Base-by-base conservation (phyloP, 2,797 vertebrate genomes). In the Podargus strigoides region DNA sequence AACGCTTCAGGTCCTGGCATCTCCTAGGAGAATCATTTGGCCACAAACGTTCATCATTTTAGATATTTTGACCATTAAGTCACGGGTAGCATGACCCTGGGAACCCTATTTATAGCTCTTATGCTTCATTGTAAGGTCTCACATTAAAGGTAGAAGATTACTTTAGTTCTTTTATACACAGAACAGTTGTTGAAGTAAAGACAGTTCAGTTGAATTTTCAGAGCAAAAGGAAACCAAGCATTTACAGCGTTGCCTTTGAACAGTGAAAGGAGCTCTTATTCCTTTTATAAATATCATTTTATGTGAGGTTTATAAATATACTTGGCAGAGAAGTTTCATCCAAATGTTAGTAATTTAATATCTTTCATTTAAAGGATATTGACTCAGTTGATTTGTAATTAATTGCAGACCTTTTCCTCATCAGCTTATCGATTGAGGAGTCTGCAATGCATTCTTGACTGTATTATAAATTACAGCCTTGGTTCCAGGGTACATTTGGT, bases 331-430 rank as follows among this genome's bases (percentile, higher is more conserved):
- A 84, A 56, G 8, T 90, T 91, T 76, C 50, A 84, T 75, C 82
- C 94, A 84, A 94, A 92, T 88, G 91, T 90, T 93, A 93, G 93
- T 67, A 91, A 88, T 94, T 93, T 91, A 30, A 34, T 93, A 76
- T 88, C 63, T 95, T 92, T 93, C 82, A 82, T 66, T 95, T 77
- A 91, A 62, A 88, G 80, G 52, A 73, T 95, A 93, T 95, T 90
- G 89, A 95, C 82, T 92, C 58, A 67, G 73, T 85, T 93, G 92
- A 94, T 96, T 94, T 88, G 49, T 93, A 97, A 97, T 96, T 95
- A 94, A 96, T 93, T 93, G 67, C 83, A 96, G 94, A 64, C 77
- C 28, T 91, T 93, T 90, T 92, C 56, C 81, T 94, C 72, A 75
- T 96, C 94, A 96, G 59, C 37, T 85, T 91, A 96, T 96, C 8